Evolutionary conservation across 1,140 invertebrate genomes (phyloP).

Genomic region (Limonius californicus): DNA sequence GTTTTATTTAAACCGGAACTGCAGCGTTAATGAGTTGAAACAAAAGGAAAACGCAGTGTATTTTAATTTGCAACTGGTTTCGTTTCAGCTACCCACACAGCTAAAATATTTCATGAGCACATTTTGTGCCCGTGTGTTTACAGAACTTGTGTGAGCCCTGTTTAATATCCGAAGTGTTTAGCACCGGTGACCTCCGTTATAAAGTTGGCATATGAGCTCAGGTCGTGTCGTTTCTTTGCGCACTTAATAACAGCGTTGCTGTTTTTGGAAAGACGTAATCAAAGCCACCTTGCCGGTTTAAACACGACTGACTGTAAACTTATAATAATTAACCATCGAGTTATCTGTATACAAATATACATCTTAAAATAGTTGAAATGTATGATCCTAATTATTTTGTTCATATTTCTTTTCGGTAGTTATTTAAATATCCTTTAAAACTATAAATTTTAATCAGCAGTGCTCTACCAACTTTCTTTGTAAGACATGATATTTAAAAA

Average conservation of each 20-base stretch:
- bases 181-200: background rate
- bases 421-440: background rate
- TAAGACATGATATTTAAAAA: no score
- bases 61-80: no score
- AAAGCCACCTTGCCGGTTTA: background rate
- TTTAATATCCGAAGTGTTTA: background rate
- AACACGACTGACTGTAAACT: background rate
- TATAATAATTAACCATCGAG: background rate
- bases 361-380: no score
- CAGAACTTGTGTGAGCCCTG: background rate
- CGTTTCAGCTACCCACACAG: no score
- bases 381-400: no score
- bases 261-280: constrained; percentile 1
- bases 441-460: background rate
- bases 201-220: background rate
- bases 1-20: no score
- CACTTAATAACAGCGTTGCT: background rate
- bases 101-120: no score
- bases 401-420: no score
- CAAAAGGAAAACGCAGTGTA: no score
- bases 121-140: background rate
- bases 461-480: background rate
- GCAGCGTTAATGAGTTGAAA: no score
- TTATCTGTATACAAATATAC: background rate
- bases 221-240: background rate